Conservation (phyloP, 1,140 invertebrate genomes). For the Bilobella aurantiaca region DNA sequence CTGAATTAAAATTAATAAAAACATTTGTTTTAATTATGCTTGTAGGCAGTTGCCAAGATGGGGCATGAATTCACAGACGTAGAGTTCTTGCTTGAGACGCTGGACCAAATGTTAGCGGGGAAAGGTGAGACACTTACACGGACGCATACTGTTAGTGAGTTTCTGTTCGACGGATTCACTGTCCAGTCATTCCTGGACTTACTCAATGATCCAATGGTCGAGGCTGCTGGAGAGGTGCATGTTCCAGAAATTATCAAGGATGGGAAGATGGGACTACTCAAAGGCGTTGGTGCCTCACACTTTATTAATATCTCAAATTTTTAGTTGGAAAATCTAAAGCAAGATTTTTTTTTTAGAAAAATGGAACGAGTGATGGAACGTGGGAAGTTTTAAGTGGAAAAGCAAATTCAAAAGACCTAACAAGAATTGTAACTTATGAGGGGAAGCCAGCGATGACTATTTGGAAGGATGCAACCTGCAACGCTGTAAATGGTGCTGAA, state of each 20-base stretch:
- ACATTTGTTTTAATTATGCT: not conserved
- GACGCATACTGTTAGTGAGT: not conserved
- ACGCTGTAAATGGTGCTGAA: not conserved
- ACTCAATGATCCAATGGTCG: slow-evolving; percentile 7
- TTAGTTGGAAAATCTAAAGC: not conserved
- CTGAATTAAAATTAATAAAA: not conserved
- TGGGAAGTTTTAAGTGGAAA: not conserved
- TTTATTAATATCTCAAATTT: not conserved
- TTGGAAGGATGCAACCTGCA: slow-evolving; percentile 4
- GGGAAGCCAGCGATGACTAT: not conserved
- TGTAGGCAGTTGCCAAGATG: not conserved
- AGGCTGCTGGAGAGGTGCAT: not conserved
- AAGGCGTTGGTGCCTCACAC: not conserved
- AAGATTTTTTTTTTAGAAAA: not conserved
- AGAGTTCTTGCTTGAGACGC: not conserved
- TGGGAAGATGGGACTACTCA: slow-evolving; percentile 7
- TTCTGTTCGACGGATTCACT: slow-evolving; percentile 10
- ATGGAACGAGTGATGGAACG: slow-evolving; percentile 7
- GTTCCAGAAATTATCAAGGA: not conserved
- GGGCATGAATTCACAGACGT: not conserved
- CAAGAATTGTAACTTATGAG: not conserved
- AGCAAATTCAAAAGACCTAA: not conserved
- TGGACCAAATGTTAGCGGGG: slow-evolving; percentile 6
- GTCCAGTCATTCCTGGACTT: slow-evolving; percentile 5
- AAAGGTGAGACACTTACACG: slow-evolving; percentile 10